Percentiles rank a stretch among this genome's conserved stretches.
Evolutionary conservation across 2,113 vertebrate genomes (phyloP).

Genomic region (Crypturellus undulatus): DNA sequence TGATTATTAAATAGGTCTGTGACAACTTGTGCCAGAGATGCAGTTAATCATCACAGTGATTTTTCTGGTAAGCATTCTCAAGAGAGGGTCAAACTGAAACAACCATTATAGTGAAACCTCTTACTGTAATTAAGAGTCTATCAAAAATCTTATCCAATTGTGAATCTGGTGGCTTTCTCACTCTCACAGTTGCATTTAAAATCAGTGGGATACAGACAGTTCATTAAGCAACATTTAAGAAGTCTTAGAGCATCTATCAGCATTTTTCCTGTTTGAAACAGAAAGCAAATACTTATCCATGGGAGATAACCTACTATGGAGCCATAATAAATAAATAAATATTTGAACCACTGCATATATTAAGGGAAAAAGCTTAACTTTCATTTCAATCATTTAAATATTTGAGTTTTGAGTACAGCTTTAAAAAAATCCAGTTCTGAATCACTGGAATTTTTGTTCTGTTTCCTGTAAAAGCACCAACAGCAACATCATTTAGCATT

Average conservation of each 20-base stretch:
- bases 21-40: neutral
- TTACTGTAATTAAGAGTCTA: neutral
- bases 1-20: neutral
- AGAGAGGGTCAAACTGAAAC: conserved; percentile 10
- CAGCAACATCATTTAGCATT: conserved; percentile 64
- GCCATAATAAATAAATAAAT: neutral
- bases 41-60: neutral
- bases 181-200: neutral
- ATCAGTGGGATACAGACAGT: neutral
- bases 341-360: neutral
- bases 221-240: neutral
- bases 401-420: conserved; percentile 61
- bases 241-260: neutral
- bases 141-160: neutral
- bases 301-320: neutral
- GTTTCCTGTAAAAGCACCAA: conserved; percentile 79
- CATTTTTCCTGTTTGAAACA: neutral
- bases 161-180: neutral
- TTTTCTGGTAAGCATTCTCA: neutral
- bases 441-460: conserved; percentile 81
- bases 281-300: neutral
- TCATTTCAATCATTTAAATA: conserved; percentile 69
- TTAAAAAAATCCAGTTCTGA: conserved; percentile 73
- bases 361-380: conserved; percentile 17
- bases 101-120: neutral